Conservation (phyloP, 1,140 invertebrate genomes). For the Rhagoletis pomonella region DNA sequence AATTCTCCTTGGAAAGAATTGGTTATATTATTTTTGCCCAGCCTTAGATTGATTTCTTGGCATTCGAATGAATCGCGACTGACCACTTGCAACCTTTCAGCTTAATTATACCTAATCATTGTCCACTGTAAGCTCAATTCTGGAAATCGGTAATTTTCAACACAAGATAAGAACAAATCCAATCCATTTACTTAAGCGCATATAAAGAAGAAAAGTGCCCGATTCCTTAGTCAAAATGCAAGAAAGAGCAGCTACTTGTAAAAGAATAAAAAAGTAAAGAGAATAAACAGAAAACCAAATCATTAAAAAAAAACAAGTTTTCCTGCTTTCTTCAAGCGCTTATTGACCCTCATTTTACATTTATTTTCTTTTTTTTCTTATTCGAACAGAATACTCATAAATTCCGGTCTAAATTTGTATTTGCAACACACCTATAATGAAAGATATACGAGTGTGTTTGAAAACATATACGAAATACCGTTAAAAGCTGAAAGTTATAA, state of each 20-base stretch:
- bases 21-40: too few species aligned
- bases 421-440: constrained; percentile 1
- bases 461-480: not conserved
- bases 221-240: not conserved
- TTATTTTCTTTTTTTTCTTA: not conserved
- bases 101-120: too few species aligned
- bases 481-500: constrained; percentile 13
- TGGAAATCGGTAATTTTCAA: too few species aligned
- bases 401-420: constrained; percentile 30
- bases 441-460: not conserved
- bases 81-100: too few species aligned
- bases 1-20: too few species aligned
- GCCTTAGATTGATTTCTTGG: too few species aligned
- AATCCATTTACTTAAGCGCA: too few species aligned
- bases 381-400: not conserved
- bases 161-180: too few species aligned
- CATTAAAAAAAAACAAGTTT: not conserved
- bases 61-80: too few species aligned
- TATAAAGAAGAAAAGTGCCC: too few species aligned
- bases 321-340: not conserved
- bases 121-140: too few species aligned
- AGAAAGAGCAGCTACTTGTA: not conserved
- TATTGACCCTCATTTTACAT: not conserved
- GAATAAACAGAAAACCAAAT: not conserved
- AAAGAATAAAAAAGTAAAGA: not conserved